Base-by-base conservation (phyloP, 30 jellyfish, hydroid and myxozoan species). In the Aurelia aurita complex sp. Pacific region DNA sequence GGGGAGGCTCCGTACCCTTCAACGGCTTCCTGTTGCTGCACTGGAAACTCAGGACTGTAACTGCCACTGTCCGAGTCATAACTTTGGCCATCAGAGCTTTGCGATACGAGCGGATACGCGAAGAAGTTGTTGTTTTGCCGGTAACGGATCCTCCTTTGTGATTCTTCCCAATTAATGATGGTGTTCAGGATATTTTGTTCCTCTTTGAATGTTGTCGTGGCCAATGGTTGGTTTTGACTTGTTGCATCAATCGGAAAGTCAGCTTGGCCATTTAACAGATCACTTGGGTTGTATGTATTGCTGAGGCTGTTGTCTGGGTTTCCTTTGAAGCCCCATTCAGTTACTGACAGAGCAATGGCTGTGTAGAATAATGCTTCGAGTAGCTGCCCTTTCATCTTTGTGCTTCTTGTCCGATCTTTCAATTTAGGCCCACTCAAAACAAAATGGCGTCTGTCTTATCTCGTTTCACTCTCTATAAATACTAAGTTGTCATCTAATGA, bases 21-120 rank as follows among this genome's bases (percentile, higher is more conserved):
- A 62, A 43, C 70, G 19, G 43, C 12, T 16, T 34, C 10, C 15
- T 11, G 64, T 7, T 81, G 54, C 19, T 12, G 71, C 32, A 16
- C 76, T n/a, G 38, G 82, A 46, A 32, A 57, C 4, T 18, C 38
- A 38, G 68, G 70, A 38, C 14, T 46, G 57, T 46, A 46, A 10
- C 17, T 32, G 16, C 18, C 19, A 32, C 61, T 51, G 60, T 79
- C 74, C 32, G 79, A 33, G 10, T 61, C 87, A 73, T 62, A 46
- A 73, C 59, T 51, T 61, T 77, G 77, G 1, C 57, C 60, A 29
- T 29, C 75, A 29, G 82, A 68, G 5, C 38, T 63, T 46, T 84
- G 82, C 5, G 93, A 72, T 34, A 84, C 40, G 69, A 84, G 54
- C 34, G 93, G 93, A 64, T 73, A 84, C 35, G 93, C 93, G 35